Evolutionary conservation across 2,797 vertebrate species (phyloP), one percentile per base, ranked within the genome.

Genomic region (Nyctibius grandis): DNA sequence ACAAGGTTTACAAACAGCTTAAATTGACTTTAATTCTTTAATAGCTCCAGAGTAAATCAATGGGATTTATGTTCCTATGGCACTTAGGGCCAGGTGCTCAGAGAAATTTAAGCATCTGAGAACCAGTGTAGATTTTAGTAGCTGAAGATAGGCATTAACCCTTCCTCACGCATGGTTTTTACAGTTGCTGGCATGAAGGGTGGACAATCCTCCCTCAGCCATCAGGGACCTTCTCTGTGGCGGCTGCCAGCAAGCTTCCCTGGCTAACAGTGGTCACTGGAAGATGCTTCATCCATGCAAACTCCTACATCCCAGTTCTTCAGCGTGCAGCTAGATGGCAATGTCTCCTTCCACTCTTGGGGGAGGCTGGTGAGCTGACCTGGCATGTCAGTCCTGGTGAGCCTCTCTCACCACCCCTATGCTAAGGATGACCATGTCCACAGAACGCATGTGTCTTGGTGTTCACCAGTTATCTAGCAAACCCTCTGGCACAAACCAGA

Each of bases 291-390:
- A 23, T 80, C 44, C 61, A 4, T 9, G 61, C n/a, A 9, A n/a
- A 9, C 19, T 31, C 34, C 50, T 65, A 15, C 25, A 21, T 48
- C 47, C 59, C 67, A 38, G 38, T 95, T 93, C 88, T 51, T 8
- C 44, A 21, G 2, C 0, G 2, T n/a, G 59, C 86, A 53, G 93
- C 95, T 96, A 94, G 94, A 73, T 96, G 93, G 94, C 94, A 96
- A 76, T 79, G 40, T 91, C 90, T 76, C n/a, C 86, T 87, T 61
- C 59, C 63, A 7, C 23, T 79, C 29, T 28, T 33, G 0, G 0
- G 50, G 33, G 10, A 28, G 40, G 42, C 45, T 81, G 85, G 7
- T 6, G 29, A 38, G 23, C 65, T 64, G 40, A 31, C 44, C 38
- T 23, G 69, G 18, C 3, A 1, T 7, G 42, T 31, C 18, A n/a